Evolutionary conservation across 2,888 invertebrate genomes (phyloP).

Genomic region (Thumatha senex): DNA sequence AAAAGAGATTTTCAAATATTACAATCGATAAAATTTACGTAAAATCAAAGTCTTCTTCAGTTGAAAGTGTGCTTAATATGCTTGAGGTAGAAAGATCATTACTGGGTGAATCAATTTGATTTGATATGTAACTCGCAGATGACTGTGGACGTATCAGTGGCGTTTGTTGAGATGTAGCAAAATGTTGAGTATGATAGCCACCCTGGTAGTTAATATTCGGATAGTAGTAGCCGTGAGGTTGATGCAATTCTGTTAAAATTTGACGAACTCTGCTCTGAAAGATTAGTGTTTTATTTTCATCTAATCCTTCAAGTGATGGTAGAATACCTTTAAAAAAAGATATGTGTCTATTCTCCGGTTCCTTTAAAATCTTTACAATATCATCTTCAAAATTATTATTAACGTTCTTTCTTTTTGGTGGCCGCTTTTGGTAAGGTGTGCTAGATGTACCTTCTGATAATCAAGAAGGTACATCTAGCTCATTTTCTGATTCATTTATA

Average conservation of each 20-base stretch:
- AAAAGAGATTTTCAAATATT: too few species aligned
- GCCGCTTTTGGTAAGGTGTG: conserved; percentile 30
- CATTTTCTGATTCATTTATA: conserved; percentile 26
- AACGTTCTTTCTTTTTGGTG: conserved; percentile 28
- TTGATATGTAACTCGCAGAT: conserved; percentile 32
- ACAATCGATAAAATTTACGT: too few species aligned
- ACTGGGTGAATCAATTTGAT: too few species aligned
- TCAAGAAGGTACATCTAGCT: conserved; percentile 27
- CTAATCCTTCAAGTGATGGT: conserved; percentile 34
- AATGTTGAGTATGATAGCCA: conserved; percentile 8
- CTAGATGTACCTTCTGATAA: conserved; percentile 26
- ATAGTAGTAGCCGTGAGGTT: conserved; percentile 17
- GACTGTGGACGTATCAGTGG: conserved; percentile 33
- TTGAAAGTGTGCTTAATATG: too few species aligned
- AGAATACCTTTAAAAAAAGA: conserved; percentile 33
- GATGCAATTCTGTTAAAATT: conserved; percentile 31
- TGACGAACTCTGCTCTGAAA: conserved; percentile 30
- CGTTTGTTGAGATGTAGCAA: conserved; percentile 31
- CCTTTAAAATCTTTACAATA: conserved; percentile 21
- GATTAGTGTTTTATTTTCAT: conserved; percentile 17
- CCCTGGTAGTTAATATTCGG: conserved; percentile 14
- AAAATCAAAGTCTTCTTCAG: too few species aligned
- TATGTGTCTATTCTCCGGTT: conserved; percentile 28
- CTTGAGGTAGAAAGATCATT: too few species aligned
- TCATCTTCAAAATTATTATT: conserved; percentile 27